Evolutionary conservation across 2,888 invertebrate genomes (phyloP).

Genomic region (Catocala fraxini): DNA sequence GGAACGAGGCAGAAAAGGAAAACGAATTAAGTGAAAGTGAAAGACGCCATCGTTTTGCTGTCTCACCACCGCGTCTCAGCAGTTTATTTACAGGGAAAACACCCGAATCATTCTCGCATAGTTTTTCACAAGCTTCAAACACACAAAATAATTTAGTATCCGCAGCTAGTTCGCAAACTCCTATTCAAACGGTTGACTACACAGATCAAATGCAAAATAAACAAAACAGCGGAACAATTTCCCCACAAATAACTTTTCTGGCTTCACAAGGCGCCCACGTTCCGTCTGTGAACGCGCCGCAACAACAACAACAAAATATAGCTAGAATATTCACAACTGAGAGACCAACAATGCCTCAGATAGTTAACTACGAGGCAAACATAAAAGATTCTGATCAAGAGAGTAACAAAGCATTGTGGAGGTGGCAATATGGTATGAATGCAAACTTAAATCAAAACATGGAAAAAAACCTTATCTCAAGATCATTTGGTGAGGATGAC

Average conservation of each 20-base stretch:
- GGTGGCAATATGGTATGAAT: conserved; percentile 81
- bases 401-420: conserved; percentile 76
- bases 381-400: conserved; percentile 73
- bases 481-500: conserved; percentile 78
- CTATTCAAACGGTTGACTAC: conserved; percentile 70
- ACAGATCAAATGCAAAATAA: conserved; percentile 70
- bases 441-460: conserved; percentile 64
- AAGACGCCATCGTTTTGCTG: conserved; percentile 55
- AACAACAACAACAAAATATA: conserved; percentile 29
- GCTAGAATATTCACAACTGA: conserved; percentile 72
- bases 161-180: conserved; percentile 68
- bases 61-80: conserved; percentile 57
- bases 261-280: conserved; percentile 82
- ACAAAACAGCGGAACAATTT: conserved; percentile 69
- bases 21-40: conserved; percentile 64
- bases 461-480: conserved; percentile 78
- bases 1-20: conserved; percentile 71
- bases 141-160: conserved; percentile 70
- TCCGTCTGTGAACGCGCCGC: conserved; percentile 64
- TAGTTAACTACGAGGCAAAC: conserved; percentile 79
- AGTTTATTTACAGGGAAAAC: conserved; percentile 80
- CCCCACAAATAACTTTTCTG: conserved; percentile 82
- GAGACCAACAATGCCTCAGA: conserved; percentile 74
- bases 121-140: conserved; percentile 65
- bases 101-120: conserved; percentile 83